Evolutionary conservation across 2,113 vertebrate species (phyloP).

Genomic region (Sphyrna mokarran): DNA sequence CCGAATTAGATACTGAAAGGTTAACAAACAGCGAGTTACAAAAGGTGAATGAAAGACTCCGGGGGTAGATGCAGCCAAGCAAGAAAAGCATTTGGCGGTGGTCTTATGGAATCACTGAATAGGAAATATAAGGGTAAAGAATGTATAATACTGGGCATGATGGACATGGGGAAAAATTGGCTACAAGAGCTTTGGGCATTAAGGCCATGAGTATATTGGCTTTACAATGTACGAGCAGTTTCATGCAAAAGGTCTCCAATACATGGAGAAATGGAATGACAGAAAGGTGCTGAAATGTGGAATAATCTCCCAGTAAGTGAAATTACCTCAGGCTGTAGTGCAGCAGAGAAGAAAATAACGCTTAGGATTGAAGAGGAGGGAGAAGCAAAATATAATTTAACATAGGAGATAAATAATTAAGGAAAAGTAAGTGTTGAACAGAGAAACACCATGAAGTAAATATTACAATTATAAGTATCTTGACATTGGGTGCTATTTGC

Average conservation of each 20-base stretch:
- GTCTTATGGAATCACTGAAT: neutral
- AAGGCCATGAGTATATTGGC: neutral
- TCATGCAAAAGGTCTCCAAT: neutral
- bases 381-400: neutral
- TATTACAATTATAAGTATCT: neutral
- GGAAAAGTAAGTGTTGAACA: neutral
- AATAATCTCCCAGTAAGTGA: neutral
- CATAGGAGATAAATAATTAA: neutral
- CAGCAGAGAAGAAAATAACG: neutral
- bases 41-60: too few species aligned
- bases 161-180: neutral
- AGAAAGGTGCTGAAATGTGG: neutral
- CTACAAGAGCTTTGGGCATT: neutral
- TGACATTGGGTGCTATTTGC: neutral
- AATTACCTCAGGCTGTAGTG: neutral
- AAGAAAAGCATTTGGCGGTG: neutral
- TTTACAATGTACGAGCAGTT: neutral
- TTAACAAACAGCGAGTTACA: too few species aligned
- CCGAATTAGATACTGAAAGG: too few species aligned
- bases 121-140: neutral
- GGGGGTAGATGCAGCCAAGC: neutral
- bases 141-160: neutral
- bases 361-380: neutral
- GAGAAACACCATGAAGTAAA: neutral
- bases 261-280: neutral